phyloP scores from a whole-genome alignment of 2,113 vertebrate genomes.

The Ibidorhyncha struthersii region DNA sequence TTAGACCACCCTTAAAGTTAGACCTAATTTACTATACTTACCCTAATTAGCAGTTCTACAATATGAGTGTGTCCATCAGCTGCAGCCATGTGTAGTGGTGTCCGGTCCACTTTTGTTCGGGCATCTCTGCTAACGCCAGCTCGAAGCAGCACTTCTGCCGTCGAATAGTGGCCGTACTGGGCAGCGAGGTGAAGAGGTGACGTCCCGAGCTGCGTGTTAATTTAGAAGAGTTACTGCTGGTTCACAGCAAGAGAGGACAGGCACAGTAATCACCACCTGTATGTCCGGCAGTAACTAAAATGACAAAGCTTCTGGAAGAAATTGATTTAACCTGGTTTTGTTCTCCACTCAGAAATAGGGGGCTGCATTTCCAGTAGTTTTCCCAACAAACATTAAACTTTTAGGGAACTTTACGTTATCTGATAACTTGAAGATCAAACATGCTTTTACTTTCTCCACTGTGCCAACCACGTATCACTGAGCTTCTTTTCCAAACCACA shows the following conservation, averaged over 20 bases:
- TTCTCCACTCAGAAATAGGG: not conserved
- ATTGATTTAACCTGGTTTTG: not conserved
- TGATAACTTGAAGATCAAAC: not conserved
- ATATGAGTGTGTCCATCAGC: conserved; percentile 85
- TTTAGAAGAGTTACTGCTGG: not conserved
- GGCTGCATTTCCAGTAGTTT: not conserved
- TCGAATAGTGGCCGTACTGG: conserved; percentile 90
- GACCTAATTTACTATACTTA: not conserved
- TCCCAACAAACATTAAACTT: not conserved
- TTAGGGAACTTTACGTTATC: not conserved
- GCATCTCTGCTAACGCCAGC: conserved; percentile 93
- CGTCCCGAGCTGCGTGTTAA: conserved; percentile 82
- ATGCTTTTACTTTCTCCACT: not conserved
- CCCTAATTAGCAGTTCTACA: conserved; percentile 89
- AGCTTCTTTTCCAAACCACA: not conserved
- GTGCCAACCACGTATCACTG: no score
- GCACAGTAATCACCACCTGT: rapidly evolving
- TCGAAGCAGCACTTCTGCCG: conserved; percentile 89
- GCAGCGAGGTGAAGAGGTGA: conserved; percentile 92
- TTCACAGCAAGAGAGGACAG: not conserved
- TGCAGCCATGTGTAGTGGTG: conserved; percentile 91
- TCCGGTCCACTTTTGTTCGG: conserved; percentile 93
- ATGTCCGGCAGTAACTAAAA: rapidly evolving
- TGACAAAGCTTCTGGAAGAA: not conserved
- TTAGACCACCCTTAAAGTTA: not conserved